A percentile compares a stretch with the other conserved stretches of the same genome.
Conservation (phyloP, 2,797 vertebrate genomes). For the Gymnocypris eckloni region DNA sequence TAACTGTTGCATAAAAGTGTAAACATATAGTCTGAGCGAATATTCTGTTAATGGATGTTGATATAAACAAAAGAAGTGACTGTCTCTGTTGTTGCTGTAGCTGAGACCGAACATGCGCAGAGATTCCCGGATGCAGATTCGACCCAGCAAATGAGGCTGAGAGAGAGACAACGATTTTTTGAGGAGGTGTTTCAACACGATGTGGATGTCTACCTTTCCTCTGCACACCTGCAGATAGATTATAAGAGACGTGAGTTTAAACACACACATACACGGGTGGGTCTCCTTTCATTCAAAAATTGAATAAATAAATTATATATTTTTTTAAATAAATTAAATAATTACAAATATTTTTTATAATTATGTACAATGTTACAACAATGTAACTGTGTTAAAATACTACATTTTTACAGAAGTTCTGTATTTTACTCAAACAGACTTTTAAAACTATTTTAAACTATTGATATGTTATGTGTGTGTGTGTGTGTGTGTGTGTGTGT, state of each 20-base stretch:
- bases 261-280: not conserved
- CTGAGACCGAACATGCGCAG: constrained; percentile 80
- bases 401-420: not conserved
- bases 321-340: too few relatives aligned
- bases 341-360: too few relatives aligned
- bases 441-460: not conserved
- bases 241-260: constrained; percentile 87
- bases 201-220: constrained; percentile 89
- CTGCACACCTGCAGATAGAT: constrained; percentile 91
- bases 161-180: constrained; percentile 93
- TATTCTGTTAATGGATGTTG: not conserved
- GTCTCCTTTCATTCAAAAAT: too few relatives aligned
- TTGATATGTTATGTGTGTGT: too few relatives aligned
- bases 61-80: not conserved
- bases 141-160: constrained; percentile 86
- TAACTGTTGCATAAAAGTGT: too few relatives aligned
- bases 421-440: not conserved
- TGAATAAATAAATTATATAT: too few relatives aligned
- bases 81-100: constrained; percentile 63
- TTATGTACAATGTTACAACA: too few relatives aligned
- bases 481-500: too few relatives aligned
- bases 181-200: constrained; percentile 97
- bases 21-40: too few relatives aligned
- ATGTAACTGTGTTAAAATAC: not conserved
- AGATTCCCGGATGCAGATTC: constrained; percentile 79